Evolutionary conservation across 2,888 invertebrate genomes (phyloP), one percentile per base, ranked within the genome.

Genomic region (Phaedon cochleariae): DNA sequence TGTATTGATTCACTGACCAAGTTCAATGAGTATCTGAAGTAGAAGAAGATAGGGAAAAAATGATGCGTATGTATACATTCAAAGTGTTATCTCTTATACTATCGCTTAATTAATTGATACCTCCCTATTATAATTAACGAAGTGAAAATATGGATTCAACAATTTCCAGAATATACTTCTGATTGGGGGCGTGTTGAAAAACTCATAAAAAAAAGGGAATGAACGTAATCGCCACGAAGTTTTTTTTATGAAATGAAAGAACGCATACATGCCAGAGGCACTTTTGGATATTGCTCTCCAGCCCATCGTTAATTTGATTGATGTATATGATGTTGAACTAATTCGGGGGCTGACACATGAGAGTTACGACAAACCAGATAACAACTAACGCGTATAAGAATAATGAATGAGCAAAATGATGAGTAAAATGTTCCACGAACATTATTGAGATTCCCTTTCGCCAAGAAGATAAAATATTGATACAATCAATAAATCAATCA

Each of bases 151-250:
- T 53, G 58, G 57, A 12, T 58, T 58, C 45, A 48, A 10, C n/a
- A 18, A 17, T 58, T 63, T 63, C 26, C 46, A 20, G 48, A 52
- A 63, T 58, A 63, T 49, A 26, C 22, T 58, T 41, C 45, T 57
- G 45, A 57, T 57, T 57, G 45, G 22, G 45, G 55, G 55, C 55
- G 55, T 41, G 55, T 57, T 17, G 10, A 57, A 12, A 57, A 41
- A 41, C 41, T 41, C 41, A n/a, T 15, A 41, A 41, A n/a, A 4
- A 15, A 15, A 41, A 4, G 34, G 12, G 12, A 15, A 15, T 41
- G 3, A 12, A 41, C 15, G 41, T n/a, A 4, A 41, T 12, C 41
- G 15, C 15, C 6, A 4, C n/a, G 15, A 41, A 41, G 15, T 41
- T n/a, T n/a, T 10, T 9, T 34, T 34, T 2, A 10, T n/a, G 41